A percentile compares a stretch with the other conserved stretches of the same genome.
Evolutionary conservation across 92 coral and sea anemone genomes (phyloP).

Genomic region (Parazoanthus atlanticus): DNA sequence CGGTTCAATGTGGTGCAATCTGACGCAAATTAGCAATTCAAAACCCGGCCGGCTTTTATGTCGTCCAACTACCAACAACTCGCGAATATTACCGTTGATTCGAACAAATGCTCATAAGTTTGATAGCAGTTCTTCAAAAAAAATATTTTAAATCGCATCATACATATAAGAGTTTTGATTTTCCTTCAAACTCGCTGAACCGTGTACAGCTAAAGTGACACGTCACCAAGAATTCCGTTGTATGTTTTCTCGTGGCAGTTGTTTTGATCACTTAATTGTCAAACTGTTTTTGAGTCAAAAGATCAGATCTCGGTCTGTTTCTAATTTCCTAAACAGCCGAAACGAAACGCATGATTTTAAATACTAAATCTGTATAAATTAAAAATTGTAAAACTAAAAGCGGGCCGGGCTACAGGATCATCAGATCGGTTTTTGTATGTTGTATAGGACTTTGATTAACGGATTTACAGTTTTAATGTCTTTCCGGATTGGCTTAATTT

Average conservation of each 20-base stretch:
- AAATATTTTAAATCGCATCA: not conserved
- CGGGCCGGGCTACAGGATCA: not conserved
- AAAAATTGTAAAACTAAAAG: no score
- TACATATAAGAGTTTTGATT: not conserved
- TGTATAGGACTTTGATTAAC: not conserved
- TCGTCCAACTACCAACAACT: not conserved
- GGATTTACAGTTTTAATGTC: not conserved
- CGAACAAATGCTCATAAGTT: not conserved
- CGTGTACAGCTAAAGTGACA: constrained; percentile 51
- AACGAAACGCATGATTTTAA: not conserved
- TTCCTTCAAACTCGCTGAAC: not conserved
- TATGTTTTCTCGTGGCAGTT: not conserved
- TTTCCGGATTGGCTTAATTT: not conserved
- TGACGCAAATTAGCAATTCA: constrained; percentile 1
- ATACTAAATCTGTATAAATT: not conserved
- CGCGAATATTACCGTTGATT: not conserved
- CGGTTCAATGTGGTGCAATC: not conserved
- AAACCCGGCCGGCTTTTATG: not conserved
- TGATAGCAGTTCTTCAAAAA: not conserved
- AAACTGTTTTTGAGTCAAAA: not conserved
- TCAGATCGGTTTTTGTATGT: no score
- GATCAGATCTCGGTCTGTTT: not conserved
- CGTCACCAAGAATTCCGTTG: constrained; percentile 82
- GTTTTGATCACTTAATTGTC: not conserved
- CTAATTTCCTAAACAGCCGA: not conserved